Evolutionary conservation across 2,888 invertebrate genomes (phyloP).

Genomic region (Vanessa cardui): DNA sequence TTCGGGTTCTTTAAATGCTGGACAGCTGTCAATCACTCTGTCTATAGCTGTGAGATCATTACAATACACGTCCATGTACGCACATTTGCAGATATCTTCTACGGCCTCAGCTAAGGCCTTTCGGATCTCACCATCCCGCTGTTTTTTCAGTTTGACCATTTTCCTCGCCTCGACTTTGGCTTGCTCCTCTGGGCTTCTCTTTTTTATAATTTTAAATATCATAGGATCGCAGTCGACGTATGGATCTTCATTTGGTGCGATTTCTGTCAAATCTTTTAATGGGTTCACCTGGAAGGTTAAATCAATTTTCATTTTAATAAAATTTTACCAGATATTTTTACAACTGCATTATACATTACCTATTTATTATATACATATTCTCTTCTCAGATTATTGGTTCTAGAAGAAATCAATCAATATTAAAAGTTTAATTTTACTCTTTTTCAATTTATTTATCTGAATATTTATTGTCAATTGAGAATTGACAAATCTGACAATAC

Average conservation of each 20-base stretch:
- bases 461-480: too few relatives aligned
- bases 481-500: too few relatives aligned
- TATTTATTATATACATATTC: too few relatives aligned
- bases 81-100: constrained; percentile 76
- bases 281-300: constrained; percentile 78
- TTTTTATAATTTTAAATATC: constrained; percentile 86
- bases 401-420: too few relatives aligned
- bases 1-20: constrained; percentile 73
- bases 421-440: too few relatives aligned
- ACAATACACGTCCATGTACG: constrained; percentile 78
- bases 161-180: constrained; percentile 80
- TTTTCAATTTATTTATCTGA: too few relatives aligned
- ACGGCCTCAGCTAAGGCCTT: constrained; percentile 74
- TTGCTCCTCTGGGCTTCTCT: constrained; percentile 79
- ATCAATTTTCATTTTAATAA: too few relatives aligned
- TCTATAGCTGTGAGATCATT: constrained; percentile 75
- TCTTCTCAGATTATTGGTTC: too few relatives aligned
- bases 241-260: constrained; percentile 84
- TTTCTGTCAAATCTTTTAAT: constrained; percentile 82
- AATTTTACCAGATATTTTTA: not conserved
- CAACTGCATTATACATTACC: too few relatives aligned
- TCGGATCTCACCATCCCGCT: constrained; percentile 78
- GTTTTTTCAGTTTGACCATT: constrained; percentile 81
- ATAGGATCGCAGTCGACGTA: constrained; percentile 87
- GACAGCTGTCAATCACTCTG: constrained; percentile 71